Evolutionary conservation across 2,113 vertebrate genomes (phyloP), one percentile per base, ranked within the genome.

Genomic region (Tricholaema leucomelas): DNA sequence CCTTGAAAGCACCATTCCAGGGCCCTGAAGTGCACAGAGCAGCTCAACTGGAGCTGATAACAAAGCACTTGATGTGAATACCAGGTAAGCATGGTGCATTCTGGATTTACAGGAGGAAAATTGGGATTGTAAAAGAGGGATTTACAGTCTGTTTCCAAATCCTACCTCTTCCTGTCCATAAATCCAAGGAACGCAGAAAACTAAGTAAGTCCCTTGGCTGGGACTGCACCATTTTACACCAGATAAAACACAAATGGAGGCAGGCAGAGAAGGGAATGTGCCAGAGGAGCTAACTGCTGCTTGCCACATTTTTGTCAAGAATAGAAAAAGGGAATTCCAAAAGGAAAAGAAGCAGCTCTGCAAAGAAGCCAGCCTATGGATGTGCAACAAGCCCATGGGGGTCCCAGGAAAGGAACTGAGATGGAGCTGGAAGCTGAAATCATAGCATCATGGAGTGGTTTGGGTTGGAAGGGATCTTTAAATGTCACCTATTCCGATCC

Each of bases 61-160:
- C 87, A 48, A 67, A 2, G 38, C 27, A 19, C 83, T 69, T 87
- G 90, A 92, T 92, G 93, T 9, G 75, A 92, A 92, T 64, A 77
- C 27, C 83, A 90, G 93, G 93, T 85, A 50, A 92, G 93, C 80
- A 31, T 65, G 0, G 2, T 0, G 5, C 87, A 81, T 64, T 84
- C 55, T 59, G 87, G 87, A 85, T 81, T 90, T 85, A 64, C 90
- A 78, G 87, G 87, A 87, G 90, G 93, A 94, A 94, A 94, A 94
- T 81, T 85, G 70, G 87, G 90, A 42, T 50, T 94, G 93, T 92
- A 92, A 94, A 94, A 87, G 58, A 64, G 93, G 90, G 90, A 92
- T 94, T 94, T 94, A 87, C 93, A 92, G 93, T 92, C 93, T 92
- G 90, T 90, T 92, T 81, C 93, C 44, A 92, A 94, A 92, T 77